Base-by-base conservation (phyloP, 2,888 invertebrate species). In the Acrobasis consociella region DNA sequence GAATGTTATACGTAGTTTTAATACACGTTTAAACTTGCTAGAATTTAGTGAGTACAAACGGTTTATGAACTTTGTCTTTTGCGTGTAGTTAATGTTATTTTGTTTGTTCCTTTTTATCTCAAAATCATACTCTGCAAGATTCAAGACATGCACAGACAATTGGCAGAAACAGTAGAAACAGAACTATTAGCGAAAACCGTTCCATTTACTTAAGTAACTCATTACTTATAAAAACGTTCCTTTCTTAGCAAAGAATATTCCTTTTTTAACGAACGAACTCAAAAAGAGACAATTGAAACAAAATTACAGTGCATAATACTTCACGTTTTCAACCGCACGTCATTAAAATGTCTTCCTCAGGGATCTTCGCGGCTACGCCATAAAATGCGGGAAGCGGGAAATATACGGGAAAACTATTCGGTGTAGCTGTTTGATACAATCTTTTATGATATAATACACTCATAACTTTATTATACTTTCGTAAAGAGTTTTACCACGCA, bases 301-400 rank as follows among this genome's bases (percentile, higher is more conserved):
- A 55, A 42, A 46, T 46, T 17, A 56, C 22, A 42, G 13, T 7
- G 42, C 11, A 56, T 22, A 56, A 52, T 56, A 56, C 42, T 15
- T 39, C 42, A 17, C 56, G n/a, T 56, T 55, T 56, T 56, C 56
- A 56, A 56, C 42, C 42, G 42, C 42, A 49, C 49, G 58, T 59
- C 49, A 59, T 49, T 49, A 59, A 49, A 59, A 59, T 49, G 58
- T 59, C 58, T 59, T 31, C 58, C 37, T 37, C 37, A 50, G 17
- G 39, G 16, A 59, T 51, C 16, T 50, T 38, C 11, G 38, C 16
- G 11, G 17, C 22, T 17, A 15, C 31, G 50, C 39, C 60, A 50
- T 60, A 60, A 60, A 60, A 60, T 16, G 37, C 15, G 60, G 38
- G 13, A 50, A 60, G n/a, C 15, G 50, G 51, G 42, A 49, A 58